Evolutionary conservation across 2,888 invertebrate genomes (phyloP).

Genomic region (Sussaba pulchella): DNA sequence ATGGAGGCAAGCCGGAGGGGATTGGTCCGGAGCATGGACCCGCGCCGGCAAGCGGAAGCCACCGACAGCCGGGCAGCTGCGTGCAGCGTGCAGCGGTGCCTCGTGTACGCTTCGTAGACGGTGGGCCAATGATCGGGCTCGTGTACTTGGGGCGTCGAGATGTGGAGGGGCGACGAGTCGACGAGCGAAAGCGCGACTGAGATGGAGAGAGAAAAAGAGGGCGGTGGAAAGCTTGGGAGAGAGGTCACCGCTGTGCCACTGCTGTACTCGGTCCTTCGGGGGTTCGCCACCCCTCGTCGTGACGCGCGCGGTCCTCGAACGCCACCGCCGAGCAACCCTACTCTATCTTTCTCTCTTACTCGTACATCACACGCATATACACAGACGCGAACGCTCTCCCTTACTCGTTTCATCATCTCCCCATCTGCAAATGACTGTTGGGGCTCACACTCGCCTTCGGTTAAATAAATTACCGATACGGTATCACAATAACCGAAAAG

Average conservation of each 20-base stretch:
- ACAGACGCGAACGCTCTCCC: neutral
- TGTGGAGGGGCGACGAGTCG: slow-evolving; percentile 69
- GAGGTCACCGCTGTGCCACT: slow-evolving; percentile 78
- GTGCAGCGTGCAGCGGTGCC: slow-evolving; percentile 75
- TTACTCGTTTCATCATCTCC: slow-evolving; percentile 30
- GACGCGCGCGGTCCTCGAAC: slow-evolving; percentile 62
- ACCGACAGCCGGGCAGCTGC: slow-evolving; percentile 71
- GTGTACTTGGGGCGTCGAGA: slow-evolving; percentile 66
- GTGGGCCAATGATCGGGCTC: slow-evolving; percentile 82
- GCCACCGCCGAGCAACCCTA: slow-evolving; percentile 62
- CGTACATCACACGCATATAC: neutral
- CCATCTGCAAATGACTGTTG: slow-evolving; percentile 56
- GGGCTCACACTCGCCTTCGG: slow-evolving; percentile 3
- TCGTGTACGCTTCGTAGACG: slow-evolving; percentile 79
- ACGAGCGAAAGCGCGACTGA: slow-evolving; percentile 66
- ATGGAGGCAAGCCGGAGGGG: slow-evolving; percentile 25
- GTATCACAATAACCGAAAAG: neutral
- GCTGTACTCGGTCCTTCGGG: slow-evolving; percentile 76
- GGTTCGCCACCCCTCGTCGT: slow-evolving; percentile 79
- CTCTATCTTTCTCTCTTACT: slow-evolving; percentile 21
- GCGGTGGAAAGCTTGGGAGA: slow-evolving; percentile 61
- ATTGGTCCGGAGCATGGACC: slow-evolving; percentile 59
- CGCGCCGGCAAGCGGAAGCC: slow-evolving; percentile 56
- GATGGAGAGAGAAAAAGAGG: slow-evolving; percentile 66
- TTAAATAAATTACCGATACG: slow-evolving; percentile 19